Evolutionary conservation across 2,113 vertebrate species (phyloP).

Genomic region (Ceyx melanurus): DNA sequence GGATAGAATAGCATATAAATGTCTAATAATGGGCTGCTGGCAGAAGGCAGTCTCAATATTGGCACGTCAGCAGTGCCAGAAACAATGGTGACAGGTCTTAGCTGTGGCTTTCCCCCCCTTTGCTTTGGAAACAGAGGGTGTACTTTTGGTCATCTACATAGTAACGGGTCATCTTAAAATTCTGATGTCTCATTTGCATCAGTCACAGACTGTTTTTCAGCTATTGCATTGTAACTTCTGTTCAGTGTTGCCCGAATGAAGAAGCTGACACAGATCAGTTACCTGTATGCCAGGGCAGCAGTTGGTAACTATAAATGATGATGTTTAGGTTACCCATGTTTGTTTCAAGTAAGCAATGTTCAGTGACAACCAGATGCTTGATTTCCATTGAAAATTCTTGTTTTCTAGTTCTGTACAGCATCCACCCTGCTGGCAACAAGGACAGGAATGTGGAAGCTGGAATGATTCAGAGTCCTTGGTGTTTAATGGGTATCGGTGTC

Average conservation of each 20-base stretch:
- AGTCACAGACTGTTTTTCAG: background rate
- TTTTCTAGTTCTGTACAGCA: constrained; percentile 64
- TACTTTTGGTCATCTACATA: background rate
- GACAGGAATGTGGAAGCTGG: constrained; percentile 76
- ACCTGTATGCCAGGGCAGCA: background rate
- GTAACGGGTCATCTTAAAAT: background rate
- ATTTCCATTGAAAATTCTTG: background rate
- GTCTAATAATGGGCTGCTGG: background rate
- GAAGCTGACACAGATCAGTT: fast-evolving
- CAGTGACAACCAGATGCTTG: background rate
- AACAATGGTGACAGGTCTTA: background rate
- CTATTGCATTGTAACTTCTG: background rate
- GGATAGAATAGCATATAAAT: background rate
- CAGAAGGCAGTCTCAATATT: background rate
- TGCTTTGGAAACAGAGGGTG: background rate
- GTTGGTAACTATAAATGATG: background rate
- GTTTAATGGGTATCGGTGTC: background rate
- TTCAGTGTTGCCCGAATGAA: background rate
- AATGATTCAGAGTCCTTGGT: background rate
- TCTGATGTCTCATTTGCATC: background rate
- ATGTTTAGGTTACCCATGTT: background rate
- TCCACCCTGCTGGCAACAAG: constrained; percentile 76
- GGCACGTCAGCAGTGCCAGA: background rate
- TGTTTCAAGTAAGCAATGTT: background rate
- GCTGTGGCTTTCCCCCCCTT: fast-evolving